Percentiles rank a stretch among this genome's conserved stretches.
Evolutionary conservation across 2,888 invertebrate genomes (phyloP).

Genomic region (Eupithecia subfuscata): DNA sequence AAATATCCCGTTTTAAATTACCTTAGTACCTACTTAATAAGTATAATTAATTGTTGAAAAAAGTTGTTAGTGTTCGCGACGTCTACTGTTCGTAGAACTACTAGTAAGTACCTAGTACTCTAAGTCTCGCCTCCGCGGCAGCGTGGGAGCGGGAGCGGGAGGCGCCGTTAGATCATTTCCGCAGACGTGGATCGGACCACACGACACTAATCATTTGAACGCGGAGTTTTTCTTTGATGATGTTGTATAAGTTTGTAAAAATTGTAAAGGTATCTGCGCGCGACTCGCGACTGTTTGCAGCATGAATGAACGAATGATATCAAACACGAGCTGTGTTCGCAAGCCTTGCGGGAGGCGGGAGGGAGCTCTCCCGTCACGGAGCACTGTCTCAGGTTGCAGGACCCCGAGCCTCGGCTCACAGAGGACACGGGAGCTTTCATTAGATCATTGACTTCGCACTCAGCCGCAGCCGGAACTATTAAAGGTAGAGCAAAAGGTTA

Average conservation of each 20-base stretch:
- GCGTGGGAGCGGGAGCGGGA: no score
- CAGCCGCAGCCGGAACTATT: neutral
- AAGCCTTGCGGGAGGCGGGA: neutral
- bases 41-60: no score
- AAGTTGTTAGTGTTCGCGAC: no score
- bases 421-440: neutral
- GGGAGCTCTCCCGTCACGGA: neutral
- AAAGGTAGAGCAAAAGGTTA: neutral
- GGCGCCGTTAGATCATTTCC: no score
- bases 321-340: constrained; percentile 18
- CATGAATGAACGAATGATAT: constrained; percentile 10
- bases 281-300: constrained; percentile 11
- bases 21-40: no score
- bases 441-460: neutral
- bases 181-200: neutral
- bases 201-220: neutral
- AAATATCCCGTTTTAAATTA: no score
- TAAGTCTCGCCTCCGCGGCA: no score
- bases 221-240: neutral
- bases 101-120: no score
- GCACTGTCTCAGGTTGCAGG: constrained; percentile 10
- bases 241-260: constrained; percentile 17
- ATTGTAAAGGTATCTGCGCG: constrained; percentile 7
- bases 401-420: neutral
- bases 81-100: no score